A percentile compares a stretch with the other conserved stretches of the same genome.
phyloP scores from a whole-genome alignment of 2,888 invertebrate genomes.

The Cenopis cana region DNA sequence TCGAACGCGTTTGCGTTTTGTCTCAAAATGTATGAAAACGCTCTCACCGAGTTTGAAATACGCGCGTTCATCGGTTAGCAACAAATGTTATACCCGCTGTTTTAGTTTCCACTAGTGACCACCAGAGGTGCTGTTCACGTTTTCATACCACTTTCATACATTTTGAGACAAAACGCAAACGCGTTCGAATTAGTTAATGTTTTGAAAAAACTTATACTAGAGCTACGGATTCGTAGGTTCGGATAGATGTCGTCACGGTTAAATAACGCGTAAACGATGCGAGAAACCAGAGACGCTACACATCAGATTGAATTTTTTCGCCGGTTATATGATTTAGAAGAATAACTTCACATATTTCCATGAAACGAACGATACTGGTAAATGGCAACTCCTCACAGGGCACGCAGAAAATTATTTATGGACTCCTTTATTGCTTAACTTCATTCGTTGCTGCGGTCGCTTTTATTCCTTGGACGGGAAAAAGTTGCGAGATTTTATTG shows the following conservation, averaged over 20 bases:
- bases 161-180: no score
- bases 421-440: slow-evolving; percentile 83
- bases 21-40: no score
- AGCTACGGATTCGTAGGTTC: slow-evolving; percentile 51
- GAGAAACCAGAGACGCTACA: slow-evolving; percentile 39
- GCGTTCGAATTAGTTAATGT: no score
- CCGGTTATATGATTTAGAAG: slow-evolving; percentile 54
- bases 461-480: slow-evolving; percentile 81
- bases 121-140: no score
- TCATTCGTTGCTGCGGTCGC: slow-evolving; percentile 83
- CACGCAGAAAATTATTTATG: slow-evolving; percentile 81
- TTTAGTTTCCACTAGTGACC: no score
- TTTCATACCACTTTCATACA: no score
- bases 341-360: slow-evolving; percentile 63
- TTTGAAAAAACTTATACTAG: no score
- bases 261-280: slow-evolving; percentile 67
- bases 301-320: slow-evolving; percentile 49
- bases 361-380: slow-evolving; percentile 62
- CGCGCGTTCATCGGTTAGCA: no score
- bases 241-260: slow-evolving; percentile 61
- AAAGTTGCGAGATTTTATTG: slow-evolving; percentile 82
- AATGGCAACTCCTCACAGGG: slow-evolving; percentile 75
- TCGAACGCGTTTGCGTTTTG: no score
- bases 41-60: no score
- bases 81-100: no score